phyloP scores from a whole-genome alignment of 2,888 invertebrate species.

The Tenthredo scrophulariae region DNA sequence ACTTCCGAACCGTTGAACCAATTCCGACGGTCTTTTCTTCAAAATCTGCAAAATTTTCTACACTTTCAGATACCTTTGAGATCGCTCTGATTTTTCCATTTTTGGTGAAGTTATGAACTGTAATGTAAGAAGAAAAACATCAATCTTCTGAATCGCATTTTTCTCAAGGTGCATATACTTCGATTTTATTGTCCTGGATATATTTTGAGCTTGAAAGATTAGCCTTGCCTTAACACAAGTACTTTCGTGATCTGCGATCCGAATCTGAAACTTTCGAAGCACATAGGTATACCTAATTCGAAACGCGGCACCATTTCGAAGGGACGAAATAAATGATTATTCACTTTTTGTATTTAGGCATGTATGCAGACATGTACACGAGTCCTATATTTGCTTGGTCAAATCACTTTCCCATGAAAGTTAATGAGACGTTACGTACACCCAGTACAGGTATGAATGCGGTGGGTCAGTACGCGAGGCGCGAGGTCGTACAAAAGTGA shows the following conservation, averaged over 20 bases:
- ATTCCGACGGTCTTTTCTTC: too few species aligned
- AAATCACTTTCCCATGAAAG: constrained; percentile 51
- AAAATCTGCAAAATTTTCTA: too few species aligned
- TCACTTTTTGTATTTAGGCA: neutral
- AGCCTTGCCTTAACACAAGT: neutral
- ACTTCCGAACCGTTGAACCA: too few species aligned
- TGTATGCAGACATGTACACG: neutral
- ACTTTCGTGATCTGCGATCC: neutral
- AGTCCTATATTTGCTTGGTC: neutral
- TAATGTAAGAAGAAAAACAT: too few species aligned
- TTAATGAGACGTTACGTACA: constrained; percentile 47
- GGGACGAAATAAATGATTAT: neutral
- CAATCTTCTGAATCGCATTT: too few species aligned
- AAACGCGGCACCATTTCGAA: neutral
- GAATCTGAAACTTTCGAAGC: neutral
- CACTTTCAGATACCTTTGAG: too few species aligned
- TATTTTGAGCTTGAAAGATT: neutral
- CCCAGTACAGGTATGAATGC: constrained; percentile 20
- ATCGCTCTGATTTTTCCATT: too few species aligned
- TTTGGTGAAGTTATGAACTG: too few species aligned
- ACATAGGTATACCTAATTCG: neutral
- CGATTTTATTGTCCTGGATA: too few species aligned
- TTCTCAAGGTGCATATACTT: too few species aligned
- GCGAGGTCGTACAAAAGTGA: constrained; percentile 39
- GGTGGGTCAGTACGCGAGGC: constrained; percentile 8